A percentile compares a stretch with the other conserved stretches of the same genome.
Evolutionary conservation across 2,888 invertebrate species (phyloP).

Genomic region (Sylvicola cinctus): DNA sequence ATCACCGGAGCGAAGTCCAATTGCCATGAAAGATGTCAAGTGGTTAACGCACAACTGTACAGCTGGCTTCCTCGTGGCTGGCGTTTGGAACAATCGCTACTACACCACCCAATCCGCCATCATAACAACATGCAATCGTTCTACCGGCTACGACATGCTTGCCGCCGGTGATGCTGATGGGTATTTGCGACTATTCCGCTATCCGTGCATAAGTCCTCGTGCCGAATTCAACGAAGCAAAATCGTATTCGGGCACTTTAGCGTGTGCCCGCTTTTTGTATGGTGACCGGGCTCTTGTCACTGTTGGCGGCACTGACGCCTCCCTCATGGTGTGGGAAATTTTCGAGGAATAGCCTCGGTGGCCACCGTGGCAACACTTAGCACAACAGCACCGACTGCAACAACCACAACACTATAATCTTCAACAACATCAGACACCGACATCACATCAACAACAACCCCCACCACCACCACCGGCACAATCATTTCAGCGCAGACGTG

Average conservation of each 20-base stretch:
- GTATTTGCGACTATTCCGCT: slow-evolving; percentile 66
- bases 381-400: slow-evolving; percentile 12
- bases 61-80: slow-evolving; percentile 70
- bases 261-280: slow-evolving; percentile 60
- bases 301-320: slow-evolving; percentile 72
- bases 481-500: no score
- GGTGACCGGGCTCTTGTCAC: slow-evolving; percentile 72
- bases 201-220: slow-evolving; percentile 68
- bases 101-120: slow-evolving; percentile 71
- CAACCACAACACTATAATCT: no score
- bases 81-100: slow-evolving; percentile 80
- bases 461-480: no score
- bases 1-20: slow-evolving; percentile 69
- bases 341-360: slow-evolving; percentile 32
- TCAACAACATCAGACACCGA: no score
- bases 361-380: slow-evolving; percentile 17
- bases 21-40: slow-evolving; percentile 78
- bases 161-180: slow-evolving; percentile 81
- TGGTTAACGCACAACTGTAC: slow-evolving; percentile 78
- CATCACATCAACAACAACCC: no score
- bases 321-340: slow-evolving; percentile 79
- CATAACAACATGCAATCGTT: slow-evolving; percentile 59
- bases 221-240: slow-evolving; percentile 78
- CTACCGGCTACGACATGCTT: slow-evolving; percentile 64
- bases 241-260: slow-evolving; percentile 65